phyloP scores from a whole-genome alignment of 2,888 invertebrate genomes.

The Carcina quercana region DNA sequence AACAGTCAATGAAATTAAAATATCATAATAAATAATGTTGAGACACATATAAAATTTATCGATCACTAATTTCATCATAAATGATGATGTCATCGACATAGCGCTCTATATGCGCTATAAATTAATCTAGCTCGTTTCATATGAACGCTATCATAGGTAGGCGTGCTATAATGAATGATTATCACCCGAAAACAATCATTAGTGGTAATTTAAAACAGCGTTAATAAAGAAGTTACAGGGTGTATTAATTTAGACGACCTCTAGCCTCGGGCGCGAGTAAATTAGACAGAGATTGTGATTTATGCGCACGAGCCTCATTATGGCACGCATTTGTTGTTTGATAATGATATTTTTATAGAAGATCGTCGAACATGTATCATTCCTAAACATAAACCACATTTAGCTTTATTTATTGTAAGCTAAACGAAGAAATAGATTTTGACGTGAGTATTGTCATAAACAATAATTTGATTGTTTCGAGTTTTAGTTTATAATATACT shows the following conservation, averaged over 20 bases:
- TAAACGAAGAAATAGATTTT: too few species aligned
- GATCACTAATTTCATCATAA: too few species aligned
- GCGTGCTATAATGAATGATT: slow-evolving; percentile 4
- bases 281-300: slow-evolving; percentile 16
- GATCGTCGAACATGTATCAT: slow-evolving; percentile 2
- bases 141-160: neutral
- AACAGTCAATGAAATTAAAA: too few species aligned
- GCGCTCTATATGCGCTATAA: too few species aligned
- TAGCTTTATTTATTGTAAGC: too few species aligned
- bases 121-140: neutral
- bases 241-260: slow-evolving; percentile 10
- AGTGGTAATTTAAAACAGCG: slow-evolving; percentile 1
- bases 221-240: slow-evolving; percentile 8
- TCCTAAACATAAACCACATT: neutral
- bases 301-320: slow-evolving; percentile 13
- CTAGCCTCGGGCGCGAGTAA: slow-evolving; percentile 12
- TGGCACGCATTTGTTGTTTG: slow-evolving; percentile 12
- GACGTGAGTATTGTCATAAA: too few species aligned
- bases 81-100: too few species aligned
- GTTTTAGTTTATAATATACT: too few species aligned
- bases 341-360: slow-evolving; percentile 13
- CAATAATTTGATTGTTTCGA: too few species aligned
- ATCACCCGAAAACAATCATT: neutral
- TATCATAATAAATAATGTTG: too few species aligned
- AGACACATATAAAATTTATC: too few species aligned